Conservation (phyloP, 2,113 vertebrate species). For the Cromileptes altivelis region DNA sequence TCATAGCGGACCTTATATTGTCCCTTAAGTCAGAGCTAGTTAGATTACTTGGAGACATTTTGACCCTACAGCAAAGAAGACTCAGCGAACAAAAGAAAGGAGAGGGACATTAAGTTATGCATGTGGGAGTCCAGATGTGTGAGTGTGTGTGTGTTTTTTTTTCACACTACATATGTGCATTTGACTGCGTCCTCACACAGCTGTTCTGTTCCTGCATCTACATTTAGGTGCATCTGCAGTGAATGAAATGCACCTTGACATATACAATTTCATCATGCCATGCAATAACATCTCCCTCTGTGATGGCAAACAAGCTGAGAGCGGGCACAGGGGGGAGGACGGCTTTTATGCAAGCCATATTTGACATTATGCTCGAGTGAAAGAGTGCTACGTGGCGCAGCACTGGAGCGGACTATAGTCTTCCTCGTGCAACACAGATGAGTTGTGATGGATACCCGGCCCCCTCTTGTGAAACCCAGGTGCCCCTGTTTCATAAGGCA, state of each 20-base stretch:
- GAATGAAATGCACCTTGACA: conserved; percentile 69
- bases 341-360: conserved; percentile 24
- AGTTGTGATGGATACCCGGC: conserved; percentile 70
- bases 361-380: conserved; percentile 50
- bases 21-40: conserved; percentile 76
- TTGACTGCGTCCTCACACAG: conserved; percentile 9
- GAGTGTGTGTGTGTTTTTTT: conserved; percentile 13
- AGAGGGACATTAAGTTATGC: conserved; percentile 61
- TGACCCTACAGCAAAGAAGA: conserved; percentile 75
- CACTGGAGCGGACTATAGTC: conserved; percentile 32
- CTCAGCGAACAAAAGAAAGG: conserved; percentile 66
- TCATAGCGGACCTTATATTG: conserved; percentile 72
- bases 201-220: conserved; percentile 28
- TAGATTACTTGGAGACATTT: conserved; percentile 82
- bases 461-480: conserved; percentile 77
- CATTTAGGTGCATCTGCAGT: conserved; percentile 35
- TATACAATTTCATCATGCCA: conserved; percentile 66
- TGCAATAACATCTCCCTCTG: conserved; percentile 64
- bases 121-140: conserved; percentile 61
- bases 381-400: conserved; percentile 48
- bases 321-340: conserved; percentile 30
- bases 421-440: conserved; percentile 54
- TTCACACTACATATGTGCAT: conserved; percentile 1
- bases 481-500: conserved; percentile 76
- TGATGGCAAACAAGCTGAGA: conserved; percentile 51